A percentile compares a stretch with the other conserved stretches of the same genome.
phyloP scores from a whole-genome alignment of 2,113 vertebrate species.

The Mormyrus lacerda region DNA sequence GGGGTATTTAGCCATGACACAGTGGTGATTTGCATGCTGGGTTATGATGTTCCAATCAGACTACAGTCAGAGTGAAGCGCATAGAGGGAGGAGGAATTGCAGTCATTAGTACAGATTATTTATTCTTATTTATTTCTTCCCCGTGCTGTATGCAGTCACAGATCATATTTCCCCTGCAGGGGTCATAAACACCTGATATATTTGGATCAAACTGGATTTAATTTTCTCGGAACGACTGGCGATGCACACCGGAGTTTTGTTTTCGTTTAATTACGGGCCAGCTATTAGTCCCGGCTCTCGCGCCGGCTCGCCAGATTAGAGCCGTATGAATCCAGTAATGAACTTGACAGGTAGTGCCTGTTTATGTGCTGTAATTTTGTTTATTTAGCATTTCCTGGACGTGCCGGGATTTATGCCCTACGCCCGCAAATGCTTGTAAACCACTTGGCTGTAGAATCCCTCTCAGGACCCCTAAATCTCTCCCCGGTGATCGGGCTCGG shows the following conservation, averaged over 20 bases:
- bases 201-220: conserved; percentile 42
- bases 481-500: background rate
- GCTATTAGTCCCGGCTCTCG: conserved; percentile 33
- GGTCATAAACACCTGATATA: conserved; percentile 44
- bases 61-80: conserved; percentile 32
- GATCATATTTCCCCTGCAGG: conserved; percentile 28
- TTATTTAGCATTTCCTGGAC: conserved; percentile 36
- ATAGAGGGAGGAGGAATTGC: conserved; percentile 33
- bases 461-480: conserved; percentile 1
- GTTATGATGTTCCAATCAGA: conserved; percentile 34
- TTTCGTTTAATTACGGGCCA: conserved; percentile 45
- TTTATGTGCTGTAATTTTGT: conserved; percentile 35
- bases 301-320: conserved; percentile 35
- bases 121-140: background rate
- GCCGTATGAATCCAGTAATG: conserved; percentile 29
- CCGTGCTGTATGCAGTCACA: conserved; percentile 20
- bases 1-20: conserved; percentile 26
- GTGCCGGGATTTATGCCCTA: conserved; percentile 29
- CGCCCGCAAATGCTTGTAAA: conserved; percentile 18
- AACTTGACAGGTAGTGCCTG: conserved; percentile 38
- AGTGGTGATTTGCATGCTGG: conserved; percentile 37
- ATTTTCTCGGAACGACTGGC: conserved; percentile 36
- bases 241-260: conserved; percentile 34
- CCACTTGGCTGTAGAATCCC: background rate
- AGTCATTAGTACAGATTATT: conserved; percentile 37